These are phyloP conservation scores for Sepiola atlantica DNA, from an alignment of 2,888 invertebrate genomes.

Conservation along the genomic window DNA sequence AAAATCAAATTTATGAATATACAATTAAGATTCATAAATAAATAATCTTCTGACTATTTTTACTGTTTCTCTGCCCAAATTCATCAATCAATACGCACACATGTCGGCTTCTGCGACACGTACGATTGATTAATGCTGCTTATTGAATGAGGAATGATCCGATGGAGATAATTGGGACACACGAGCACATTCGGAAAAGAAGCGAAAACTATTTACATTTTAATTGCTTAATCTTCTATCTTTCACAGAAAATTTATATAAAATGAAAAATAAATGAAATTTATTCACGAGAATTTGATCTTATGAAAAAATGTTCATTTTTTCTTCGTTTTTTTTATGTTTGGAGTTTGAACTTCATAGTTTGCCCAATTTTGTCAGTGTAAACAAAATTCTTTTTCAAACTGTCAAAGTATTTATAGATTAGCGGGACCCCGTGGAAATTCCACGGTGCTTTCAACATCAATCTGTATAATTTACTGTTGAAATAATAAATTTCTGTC, in stretches of 20 bases:
- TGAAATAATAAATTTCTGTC: no score
- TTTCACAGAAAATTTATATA: neutral
- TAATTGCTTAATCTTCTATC: neutral
- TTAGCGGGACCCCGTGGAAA: no score
- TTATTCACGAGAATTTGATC: neutral
- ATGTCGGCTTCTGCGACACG: neutral
- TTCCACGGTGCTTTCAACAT: no score
- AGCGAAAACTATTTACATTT: neutral
- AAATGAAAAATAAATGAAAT: neutral
- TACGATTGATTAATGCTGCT: neutral
- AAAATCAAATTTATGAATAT: conserved; percentile 32
- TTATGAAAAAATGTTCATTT: neutral
- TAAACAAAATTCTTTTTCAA: neutral
- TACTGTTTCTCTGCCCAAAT: neutral
- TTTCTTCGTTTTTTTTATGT: neutral
- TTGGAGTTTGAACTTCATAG: neutral
- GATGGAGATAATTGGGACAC: neutral
- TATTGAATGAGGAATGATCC: neutral
- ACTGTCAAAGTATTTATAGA: neutral
- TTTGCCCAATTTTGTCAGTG: neutral
- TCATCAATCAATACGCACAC: neutral
- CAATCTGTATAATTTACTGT: no score
- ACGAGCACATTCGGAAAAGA: neutral
- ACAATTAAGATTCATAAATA: conserved; percentile 8
- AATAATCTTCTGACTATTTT: neutral